These are phyloP conservation scores for Drosophila birchii DNA, from an alignment of 2,888 invertebrate species.

Conservation along the genomic window DNA sequence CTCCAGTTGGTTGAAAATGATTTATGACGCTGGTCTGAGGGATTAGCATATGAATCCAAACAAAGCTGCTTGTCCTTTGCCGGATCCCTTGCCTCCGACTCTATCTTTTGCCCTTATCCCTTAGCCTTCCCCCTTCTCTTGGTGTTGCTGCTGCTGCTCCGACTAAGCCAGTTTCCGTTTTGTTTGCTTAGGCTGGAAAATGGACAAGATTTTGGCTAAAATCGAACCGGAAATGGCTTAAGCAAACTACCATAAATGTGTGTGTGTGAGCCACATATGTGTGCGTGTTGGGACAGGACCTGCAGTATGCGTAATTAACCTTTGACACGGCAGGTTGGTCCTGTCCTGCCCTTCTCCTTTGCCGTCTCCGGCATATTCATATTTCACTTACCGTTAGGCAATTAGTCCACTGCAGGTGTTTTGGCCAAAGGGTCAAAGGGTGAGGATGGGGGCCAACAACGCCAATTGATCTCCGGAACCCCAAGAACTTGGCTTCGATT, in stretches of 20 bases:
- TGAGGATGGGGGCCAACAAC: slow-evolving; percentile 1
- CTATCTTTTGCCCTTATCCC: not conserved
- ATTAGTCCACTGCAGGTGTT: slow-evolving; percentile 72
- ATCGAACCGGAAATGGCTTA: slow-evolving; percentile 79
- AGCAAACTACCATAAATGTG: slow-evolving; percentile 58
- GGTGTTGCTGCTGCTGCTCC: not conserved
- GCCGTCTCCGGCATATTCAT: slow-evolving; percentile 58
- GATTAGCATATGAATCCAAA: slow-evolving; percentile 78
- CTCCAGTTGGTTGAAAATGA: slow-evolving; percentile 55
- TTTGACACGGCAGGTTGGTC: slow-evolving; percentile 61
- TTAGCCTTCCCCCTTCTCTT: not conserved
- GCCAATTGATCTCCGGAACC: slow-evolving; percentile 70
- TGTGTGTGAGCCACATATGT: slow-evolving; percentile 10
- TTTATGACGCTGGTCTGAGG: slow-evolving; percentile 70
- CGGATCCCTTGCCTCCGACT: not conserved
- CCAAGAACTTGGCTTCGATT: slow-evolving; percentile 23
- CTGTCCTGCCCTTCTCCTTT: slow-evolving; percentile 7
- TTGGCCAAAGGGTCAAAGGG: slow-evolving; percentile 5
- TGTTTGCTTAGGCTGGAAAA: slow-evolving; percentile 51
- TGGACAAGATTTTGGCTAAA: slow-evolving; percentile 56
- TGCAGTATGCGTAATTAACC: slow-evolving; percentile 79
- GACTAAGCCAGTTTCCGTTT: slow-evolving; percentile 49
- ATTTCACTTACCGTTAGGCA: slow-evolving; percentile 73
- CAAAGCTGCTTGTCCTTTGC: slow-evolving; percentile 70
- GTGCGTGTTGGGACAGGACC: slow-evolving; percentile 31